Percentiles rank a stretch among this genome's conserved stretches.
Evolutionary conservation across 2,113 vertebrate genomes (phyloP).

Genomic region (Corvus cornix): DNA sequence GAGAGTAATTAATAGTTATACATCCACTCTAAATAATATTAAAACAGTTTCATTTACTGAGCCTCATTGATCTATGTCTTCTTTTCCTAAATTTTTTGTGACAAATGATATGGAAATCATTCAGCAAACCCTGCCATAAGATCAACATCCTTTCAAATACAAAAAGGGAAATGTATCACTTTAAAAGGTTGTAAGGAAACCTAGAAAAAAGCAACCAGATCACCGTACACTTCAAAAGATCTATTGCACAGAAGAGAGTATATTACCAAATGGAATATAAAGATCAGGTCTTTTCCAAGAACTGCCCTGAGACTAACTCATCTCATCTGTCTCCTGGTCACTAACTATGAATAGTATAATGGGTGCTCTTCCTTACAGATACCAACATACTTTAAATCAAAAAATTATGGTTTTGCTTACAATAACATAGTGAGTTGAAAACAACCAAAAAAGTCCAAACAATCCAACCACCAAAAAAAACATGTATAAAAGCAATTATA

Average conservation of each 20-base stretch:
- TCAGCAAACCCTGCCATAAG: not conserved
- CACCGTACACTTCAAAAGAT: not conserved
- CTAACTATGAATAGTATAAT: not conserved
- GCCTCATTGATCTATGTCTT: not conserved
- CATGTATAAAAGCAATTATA: not conserved
- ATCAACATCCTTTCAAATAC: not conserved
- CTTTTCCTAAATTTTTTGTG: not conserved
- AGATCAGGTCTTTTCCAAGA: not conserved
- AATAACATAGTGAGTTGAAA: not conserved
- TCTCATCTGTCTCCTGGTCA: not conserved
- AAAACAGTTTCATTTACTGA: not conserved
- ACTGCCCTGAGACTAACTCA: not conserved
- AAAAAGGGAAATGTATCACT: not conserved
- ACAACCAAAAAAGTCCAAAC: not conserved
- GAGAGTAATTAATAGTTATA: not conserved
- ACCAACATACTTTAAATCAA: not conserved
- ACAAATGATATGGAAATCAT: not conserved
- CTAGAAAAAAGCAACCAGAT: not conserved
- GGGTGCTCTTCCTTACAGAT: not conserved
- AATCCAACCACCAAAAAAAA: rapidly evolving
- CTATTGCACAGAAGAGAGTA: not conserved
- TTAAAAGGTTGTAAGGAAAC: not conserved
- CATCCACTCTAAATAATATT: not conserved
- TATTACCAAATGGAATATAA: not conserved
- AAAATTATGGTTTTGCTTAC: not conserved